Evolutionary conservation across 35 echinoderm and acorn worm species (phyloP), one percentile per base, ranked within the genome.

Genomic region (Lytechinus pictus): DNA sequence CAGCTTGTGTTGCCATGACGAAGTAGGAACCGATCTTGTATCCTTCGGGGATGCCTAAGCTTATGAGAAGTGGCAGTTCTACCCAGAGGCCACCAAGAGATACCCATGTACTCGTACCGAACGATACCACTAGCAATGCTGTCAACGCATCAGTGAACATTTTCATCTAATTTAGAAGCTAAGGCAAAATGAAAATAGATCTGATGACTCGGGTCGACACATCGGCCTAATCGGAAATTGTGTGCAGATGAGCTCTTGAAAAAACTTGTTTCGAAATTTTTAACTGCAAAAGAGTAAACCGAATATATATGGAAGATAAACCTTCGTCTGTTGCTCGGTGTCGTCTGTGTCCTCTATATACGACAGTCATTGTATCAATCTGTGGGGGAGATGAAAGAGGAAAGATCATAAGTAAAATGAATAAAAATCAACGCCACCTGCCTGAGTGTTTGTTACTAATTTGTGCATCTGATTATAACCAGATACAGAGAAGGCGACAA

Each of bases 31-130:
- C 95, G 24, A 96, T 87, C 33, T 54, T 61, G 92, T 94, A 97
- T 28, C 93, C 92, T 92, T 97, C 97, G 13, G 97, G 97, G 27
- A 97, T 54, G 9, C 93, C 95, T 54, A 97, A 89, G 2, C 55
- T 94, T 2, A 92, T 95, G 28, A 97, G 33, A 19, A 97, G 87
- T 52, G 97, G 97, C 9, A 96, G 92, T 86, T 97, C 91, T 54
- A 97, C 97, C 97, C 97, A 97, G 1, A 97, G 28, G 21, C 95
- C 97, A 53, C 96, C 96, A 4, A 95, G 54, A 9, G 95, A 94
- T 9, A 97, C 93, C 96, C 96, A 97, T 14, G 96, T 95, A 10
- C 94, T 95, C 54, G 92, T 91, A 10, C 96, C 96, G 29, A 97
- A 95, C 14, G 27, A 13, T 8, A 90, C 52, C 27, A 90, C 88